phyloP scores from a whole-genome alignment of 2,113 vertebrate species.

The Coptodon rendalli region DNA sequence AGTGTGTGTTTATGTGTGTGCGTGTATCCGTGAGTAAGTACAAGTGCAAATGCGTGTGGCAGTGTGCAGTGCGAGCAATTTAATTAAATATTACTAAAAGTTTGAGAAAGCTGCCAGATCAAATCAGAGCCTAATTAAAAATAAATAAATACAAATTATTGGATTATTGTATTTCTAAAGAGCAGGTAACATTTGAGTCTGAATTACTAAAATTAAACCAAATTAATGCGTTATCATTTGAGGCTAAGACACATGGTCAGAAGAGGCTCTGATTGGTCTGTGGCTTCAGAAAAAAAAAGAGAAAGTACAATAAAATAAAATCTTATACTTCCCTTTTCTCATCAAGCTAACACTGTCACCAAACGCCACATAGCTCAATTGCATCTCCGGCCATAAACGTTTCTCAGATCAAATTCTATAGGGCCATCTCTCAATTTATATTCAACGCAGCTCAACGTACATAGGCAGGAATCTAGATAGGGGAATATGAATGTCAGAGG shows the following conservation, averaged over 20 bases:
- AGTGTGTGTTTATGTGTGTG: neutral
- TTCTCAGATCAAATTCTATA: slow-evolving; percentile 52
- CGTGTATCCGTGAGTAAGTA: neutral
- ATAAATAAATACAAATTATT: neutral
- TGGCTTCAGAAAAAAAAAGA: neutral
- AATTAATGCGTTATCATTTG: neutral
- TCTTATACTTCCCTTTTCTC: neutral
- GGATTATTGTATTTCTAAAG: neutral
- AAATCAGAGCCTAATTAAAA: neutral
- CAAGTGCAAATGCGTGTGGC: neutral
- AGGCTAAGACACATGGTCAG: neutral
- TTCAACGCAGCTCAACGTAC: slow-evolving; percentile 31
- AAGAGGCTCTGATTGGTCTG: neutral
- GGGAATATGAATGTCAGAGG: slow-evolving; percentile 72
- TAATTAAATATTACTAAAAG: neutral
- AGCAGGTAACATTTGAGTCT: neutral
- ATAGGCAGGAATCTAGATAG: slow-evolving; percentile 60
- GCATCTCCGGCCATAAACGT: slow-evolving; percentile 41
- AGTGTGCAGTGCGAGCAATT: neutral
- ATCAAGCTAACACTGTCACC: neutral
- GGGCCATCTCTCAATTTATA: slow-evolving; percentile 49
- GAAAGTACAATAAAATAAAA: neutral
- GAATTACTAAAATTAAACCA: neutral
- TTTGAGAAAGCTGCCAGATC: neutral
- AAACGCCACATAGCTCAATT: slow-evolving; percentile 31